A percentile compares a stretch with the other conserved stretches of the same genome.
Conservation (phyloP, 2,797 vertebrate species). For the Lophius americanus region DNA sequence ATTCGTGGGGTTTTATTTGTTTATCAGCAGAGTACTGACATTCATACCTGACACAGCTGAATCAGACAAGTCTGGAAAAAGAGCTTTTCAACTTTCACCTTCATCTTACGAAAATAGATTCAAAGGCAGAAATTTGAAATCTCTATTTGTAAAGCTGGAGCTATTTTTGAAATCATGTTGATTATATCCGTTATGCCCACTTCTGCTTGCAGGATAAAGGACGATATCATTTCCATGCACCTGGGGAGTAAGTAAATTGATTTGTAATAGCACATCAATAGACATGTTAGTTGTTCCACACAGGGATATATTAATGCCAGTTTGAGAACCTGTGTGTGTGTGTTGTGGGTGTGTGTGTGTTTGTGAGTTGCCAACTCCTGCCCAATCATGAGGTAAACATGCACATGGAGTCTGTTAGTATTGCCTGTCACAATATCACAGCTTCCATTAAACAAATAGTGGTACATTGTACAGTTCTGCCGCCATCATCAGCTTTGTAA, state of each 20-base stretch:
- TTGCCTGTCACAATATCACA: conserved; percentile 43
- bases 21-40: conserved; percentile 25
- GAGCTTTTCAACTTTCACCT: not conserved
- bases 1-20: conserved; percentile 40
- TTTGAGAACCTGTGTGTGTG: conserved; percentile 14
- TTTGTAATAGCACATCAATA: conserved; percentile 24
- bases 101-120: not conserved
- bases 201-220: not conserved
- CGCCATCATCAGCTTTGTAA: conserved; percentile 20
- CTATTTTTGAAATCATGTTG: not conserved
- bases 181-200: not conserved
- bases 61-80: conserved; percentile 12
- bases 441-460: conserved; percentile 52
- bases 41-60: conserved; percentile 36
- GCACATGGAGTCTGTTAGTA: conserved; percentile 35
- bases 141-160: not conserved
- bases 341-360: conserved; percentile 6
- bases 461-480: conserved; percentile 50
- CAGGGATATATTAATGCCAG: conserved; percentile 17
- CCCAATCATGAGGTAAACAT: conserved; percentile 57
- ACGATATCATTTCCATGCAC: conserved; percentile 6
- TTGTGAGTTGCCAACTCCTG: conserved; percentile 1
- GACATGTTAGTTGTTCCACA: conserved; percentile 33
- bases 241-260: conserved; percentile 12
- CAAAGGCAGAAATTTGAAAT: conserved; percentile 2